phyloP scores from a whole-genome alignment of 2,797 vertebrate species.

The Anguilla obscura region DNA sequence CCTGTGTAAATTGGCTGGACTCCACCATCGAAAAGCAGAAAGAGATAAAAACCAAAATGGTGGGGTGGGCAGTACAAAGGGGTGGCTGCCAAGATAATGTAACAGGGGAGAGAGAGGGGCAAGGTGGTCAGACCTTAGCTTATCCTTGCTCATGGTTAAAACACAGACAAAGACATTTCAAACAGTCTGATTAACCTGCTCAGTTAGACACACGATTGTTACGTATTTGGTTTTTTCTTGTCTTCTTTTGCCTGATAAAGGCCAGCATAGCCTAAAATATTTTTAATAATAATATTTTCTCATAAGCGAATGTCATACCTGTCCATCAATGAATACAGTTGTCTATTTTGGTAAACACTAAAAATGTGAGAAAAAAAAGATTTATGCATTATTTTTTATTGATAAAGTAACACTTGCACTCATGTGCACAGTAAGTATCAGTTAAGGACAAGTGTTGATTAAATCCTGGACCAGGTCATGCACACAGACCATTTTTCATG shows the following conservation, averaged over 20 bases:
- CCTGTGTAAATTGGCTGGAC: slow-evolving; percentile 39
- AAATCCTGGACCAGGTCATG: not conserved
- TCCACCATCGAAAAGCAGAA: slow-evolving; percentile 15
- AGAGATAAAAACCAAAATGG: slow-evolving; percentile 13
- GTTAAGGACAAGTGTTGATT: not conserved
- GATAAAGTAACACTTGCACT: not conserved
- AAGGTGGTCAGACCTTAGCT: not conserved
- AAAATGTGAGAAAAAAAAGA: not conserved
- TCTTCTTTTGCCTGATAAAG: not conserved
- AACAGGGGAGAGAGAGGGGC: not conserved
- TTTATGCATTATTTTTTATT: not conserved
- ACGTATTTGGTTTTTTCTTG: not conserved
- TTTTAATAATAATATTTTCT: not conserved
- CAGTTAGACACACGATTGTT: not conserved
- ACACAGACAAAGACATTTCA: not conserved
- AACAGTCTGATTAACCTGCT: not conserved
- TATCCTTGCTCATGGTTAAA: not conserved
- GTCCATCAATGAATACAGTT: not conserved
- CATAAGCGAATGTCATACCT: not conserved
- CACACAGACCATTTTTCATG: not conserved
- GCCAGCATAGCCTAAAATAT: not conserved
- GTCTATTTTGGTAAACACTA: not conserved
- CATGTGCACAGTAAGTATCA: not conserved
- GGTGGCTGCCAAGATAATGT: slow-evolving; percentile 5
- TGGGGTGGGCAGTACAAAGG: slow-evolving; percentile 12